A percentile compares a stretch with the other conserved stretches of the same genome.
These are phyloP conservation scores for Naso thynnoides DNA, from an alignment of 2,797 vertebrate genomes.

Conservation along the genomic window DNA sequence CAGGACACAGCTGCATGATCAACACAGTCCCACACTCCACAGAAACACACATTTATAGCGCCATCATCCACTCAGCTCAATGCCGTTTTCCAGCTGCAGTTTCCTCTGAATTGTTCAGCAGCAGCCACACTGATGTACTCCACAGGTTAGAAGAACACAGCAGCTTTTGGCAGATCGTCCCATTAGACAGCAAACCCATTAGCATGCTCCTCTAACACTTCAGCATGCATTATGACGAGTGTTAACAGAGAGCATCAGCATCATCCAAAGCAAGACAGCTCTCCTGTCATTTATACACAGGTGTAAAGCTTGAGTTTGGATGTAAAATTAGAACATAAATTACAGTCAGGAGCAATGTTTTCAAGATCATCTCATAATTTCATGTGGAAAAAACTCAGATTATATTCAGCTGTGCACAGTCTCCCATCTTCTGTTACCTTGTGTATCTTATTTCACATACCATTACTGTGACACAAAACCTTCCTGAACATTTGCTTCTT, in stretches of 20 bases:
- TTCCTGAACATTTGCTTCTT: background rate
- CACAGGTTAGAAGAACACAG: slow-evolving; percentile 52
- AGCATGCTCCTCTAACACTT: slow-evolving; percentile 27
- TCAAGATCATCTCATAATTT: background rate
- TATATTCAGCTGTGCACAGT: background rate
- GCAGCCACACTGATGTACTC: slow-evolving; percentile 39
- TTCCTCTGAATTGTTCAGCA: slow-evolving; percentile 64
- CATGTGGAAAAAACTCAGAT: background rate
- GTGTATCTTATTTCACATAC: background rate
- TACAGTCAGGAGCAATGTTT: background rate
- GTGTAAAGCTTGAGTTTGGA: background rate
- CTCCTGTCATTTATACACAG: background rate
- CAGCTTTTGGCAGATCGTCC: slow-evolving; percentile 34
- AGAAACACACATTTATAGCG: slow-evolving; percentile 49
- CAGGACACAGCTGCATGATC: slow-evolving; percentile 72
- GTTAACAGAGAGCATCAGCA: slow-evolving; percentile 2
- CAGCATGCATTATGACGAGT: slow-evolving; percentile 17
- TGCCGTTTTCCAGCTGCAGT: slow-evolving; percentile 57
- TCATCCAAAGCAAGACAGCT: slow-evolving; percentile 4
- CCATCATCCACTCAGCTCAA: slow-evolving; percentile 51
- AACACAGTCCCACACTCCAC: slow-evolving; percentile 44
- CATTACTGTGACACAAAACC: background rate
- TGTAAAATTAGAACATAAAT: slow-evolving; percentile 7
- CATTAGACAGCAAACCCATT: slow-evolving; percentile 12
- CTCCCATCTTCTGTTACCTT: background rate